Evolutionary conservation across 2,113 vertebrate species (phyloP), one percentile per base, ranked within the genome.

Genomic region (Romanogobio albipinnatus): DNA sequence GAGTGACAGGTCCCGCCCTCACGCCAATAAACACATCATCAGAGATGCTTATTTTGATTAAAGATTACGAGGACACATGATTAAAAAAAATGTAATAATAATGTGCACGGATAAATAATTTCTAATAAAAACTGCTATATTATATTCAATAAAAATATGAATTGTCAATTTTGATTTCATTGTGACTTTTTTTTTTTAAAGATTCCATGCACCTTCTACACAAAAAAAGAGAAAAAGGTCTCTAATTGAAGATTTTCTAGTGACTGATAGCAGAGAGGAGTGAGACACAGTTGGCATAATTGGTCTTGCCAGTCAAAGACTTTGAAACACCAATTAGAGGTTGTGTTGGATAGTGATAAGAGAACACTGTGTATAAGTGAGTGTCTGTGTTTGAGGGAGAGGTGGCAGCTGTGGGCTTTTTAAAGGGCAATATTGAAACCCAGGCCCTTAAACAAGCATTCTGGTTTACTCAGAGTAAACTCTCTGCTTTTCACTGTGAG

Each of bases 251-350:
- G n/a, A n/a, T n/a, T n/a, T n/a, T n/a, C n/a, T n/a, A n/a, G n/a
- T n/a, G n/a, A n/a, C n/a, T n/a, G 53, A 58, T 58, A 58, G 17
- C 13, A 17, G 13, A 24, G 56, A 4, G n/a, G 39, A 79, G 39
- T 47, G 8, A 5, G n/a, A 47, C 14, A 2, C 39, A 62, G 5
- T 22, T 33, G 45, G 8, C 26, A 74, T 71, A 81, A 77, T 73
- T 74, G 56, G 24, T 58, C 71, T 83, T 83, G 84, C 71, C 56
- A 76, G 89, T 83, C 75, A 47, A 45, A 58, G 83, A 82, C 33
- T 74, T 86, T 91, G 14, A 92, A 92, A 91, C 84, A 83, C 84
- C 79, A 92, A 91, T 94, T 90, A 91, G 89, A 90, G 81, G 84
- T 88, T 77, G 83, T n/a, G 29, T 82, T 82, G 2, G 66, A 77